These are phyloP conservation scores for Pediacus dermestoides DNA, from an alignment of 2,888 invertebrate species.

Conservation along the genomic window DNA sequence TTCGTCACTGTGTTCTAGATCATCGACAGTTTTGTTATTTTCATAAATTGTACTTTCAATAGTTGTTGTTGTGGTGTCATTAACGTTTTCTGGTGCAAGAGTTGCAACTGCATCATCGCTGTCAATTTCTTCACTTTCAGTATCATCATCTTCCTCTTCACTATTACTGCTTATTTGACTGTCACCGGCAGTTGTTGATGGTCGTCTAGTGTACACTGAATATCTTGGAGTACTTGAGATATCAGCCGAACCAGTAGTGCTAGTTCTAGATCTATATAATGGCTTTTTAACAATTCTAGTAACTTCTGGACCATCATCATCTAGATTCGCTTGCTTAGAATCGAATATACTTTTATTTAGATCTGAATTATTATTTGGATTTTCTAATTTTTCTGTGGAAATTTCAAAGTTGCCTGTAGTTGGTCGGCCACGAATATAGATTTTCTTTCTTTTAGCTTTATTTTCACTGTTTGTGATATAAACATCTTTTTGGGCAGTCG, in stretches of 20 bases:
- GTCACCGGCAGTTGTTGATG: not conserved
- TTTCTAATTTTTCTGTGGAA: constrained; percentile 6
- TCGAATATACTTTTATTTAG: too few species aligned
- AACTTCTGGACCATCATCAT: not conserved
- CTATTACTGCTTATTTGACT: not conserved
- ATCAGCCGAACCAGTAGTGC: not conserved
- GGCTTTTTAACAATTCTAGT: not conserved
- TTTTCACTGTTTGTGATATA: constrained; percentile 10
- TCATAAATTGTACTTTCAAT: too few species aligned
- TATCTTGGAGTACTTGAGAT: constrained; percentile 1
- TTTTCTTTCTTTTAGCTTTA: constrained; percentile 21
- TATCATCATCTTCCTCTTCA: constrained; percentile 21
- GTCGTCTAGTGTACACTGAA: not conserved
- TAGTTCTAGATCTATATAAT: not conserved
- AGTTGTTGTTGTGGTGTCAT: too few species aligned
- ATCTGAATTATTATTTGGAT: too few species aligned
- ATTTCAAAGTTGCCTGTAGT: constrained; percentile 4
- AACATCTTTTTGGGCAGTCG: not conserved
- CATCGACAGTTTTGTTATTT: too few species aligned
- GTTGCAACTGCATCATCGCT: constrained; percentile 15
- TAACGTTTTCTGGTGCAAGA: too few species aligned
- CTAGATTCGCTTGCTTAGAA: not conserved
- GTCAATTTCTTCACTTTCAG: constrained; percentile 14
- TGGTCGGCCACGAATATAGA: constrained; percentile 11
- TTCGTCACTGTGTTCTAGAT: constrained; percentile 18